Conservation (phyloP, 2,797 vertebrate species). For the Xenops minutus region DNA sequence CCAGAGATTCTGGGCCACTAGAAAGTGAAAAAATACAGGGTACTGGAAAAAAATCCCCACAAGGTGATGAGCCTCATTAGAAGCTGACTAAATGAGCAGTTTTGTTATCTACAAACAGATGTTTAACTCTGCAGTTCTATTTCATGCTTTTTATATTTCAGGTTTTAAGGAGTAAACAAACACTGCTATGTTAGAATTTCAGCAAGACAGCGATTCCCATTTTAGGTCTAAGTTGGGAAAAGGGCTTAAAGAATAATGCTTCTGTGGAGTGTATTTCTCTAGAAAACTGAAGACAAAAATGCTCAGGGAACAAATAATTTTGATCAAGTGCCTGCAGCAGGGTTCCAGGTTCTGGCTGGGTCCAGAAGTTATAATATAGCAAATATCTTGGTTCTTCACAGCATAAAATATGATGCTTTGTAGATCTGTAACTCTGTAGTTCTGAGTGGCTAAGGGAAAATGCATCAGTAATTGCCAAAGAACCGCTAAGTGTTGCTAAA, state of each 20-base stretch:
- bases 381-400: neutral
- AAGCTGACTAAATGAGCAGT: neutral
- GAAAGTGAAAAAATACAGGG: neutral
- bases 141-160: constrained; percentile 16
- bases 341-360: neutral
- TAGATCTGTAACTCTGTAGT: neutral
- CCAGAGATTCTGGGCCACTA: neutral
- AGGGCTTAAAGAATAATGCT: neutral
- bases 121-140: neutral
- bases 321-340: neutral
- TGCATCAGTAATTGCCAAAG: neutral
- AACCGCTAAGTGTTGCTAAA: neutral
- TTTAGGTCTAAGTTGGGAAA: neutral
- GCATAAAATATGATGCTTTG: neutral
- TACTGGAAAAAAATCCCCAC: neutral
- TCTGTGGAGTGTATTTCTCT: neutral
- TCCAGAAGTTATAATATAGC: neutral
- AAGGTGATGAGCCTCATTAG: neutral
- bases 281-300: neutral
- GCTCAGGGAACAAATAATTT: neutral
- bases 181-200: neutral
- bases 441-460: neutral
- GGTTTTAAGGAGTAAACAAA: neutral
- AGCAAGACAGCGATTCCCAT: neutral
- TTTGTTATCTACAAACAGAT: neutral